A percentile compares a stretch with the other conserved stretches of the same genome.
These are phyloP conservation scores for Cancer borealis DNA, from an alignment of 2,888 invertebrate genomes.

Conservation along the genomic window DNA sequence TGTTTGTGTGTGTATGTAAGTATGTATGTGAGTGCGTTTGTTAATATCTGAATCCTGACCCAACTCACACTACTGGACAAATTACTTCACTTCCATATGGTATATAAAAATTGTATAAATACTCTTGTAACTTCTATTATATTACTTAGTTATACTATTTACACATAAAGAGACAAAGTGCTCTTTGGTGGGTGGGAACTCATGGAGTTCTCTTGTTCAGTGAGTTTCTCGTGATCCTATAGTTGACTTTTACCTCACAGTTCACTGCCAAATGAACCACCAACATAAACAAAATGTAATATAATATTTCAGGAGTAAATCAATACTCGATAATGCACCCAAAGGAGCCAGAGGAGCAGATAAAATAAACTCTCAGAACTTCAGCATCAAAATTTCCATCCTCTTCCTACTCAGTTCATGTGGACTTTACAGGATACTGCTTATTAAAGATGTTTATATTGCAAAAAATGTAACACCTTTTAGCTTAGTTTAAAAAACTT, in stretches of 20 bases:
- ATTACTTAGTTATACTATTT: slow-evolving; percentile 59
- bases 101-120: slow-evolving; percentile 64
- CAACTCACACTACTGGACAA: not conserved
- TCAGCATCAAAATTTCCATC: not conserved
- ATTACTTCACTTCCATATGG: slow-evolving; percentile 36
- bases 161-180: slow-evolving; percentile 35
- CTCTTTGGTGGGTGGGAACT: slow-evolving; percentile 45
- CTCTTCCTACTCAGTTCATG: not conserved
- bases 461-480: not conserved
- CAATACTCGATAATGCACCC: not conserved
- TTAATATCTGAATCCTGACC: not conserved
- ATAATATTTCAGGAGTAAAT: not conserved
- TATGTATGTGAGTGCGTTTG: not conserved
- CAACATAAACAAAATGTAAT: not conserved
- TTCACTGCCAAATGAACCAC: not conserved
- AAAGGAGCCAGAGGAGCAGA: not conserved
- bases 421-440: not conserved
- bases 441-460: not conserved
- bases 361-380: not conserved
- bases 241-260: not conserved
- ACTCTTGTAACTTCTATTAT: slow-evolving; percentile 40
- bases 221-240: slow-evolving; percentile 2
- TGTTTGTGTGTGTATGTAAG: slow-evolving; percentile 1
- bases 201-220: not conserved
- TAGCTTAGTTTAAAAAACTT: not conserved